These are phyloP conservation scores for Hippocampus kuda DNA, from an alignment of 2,797 vertebrate genomes.

Conservation along the genomic window DNA sequence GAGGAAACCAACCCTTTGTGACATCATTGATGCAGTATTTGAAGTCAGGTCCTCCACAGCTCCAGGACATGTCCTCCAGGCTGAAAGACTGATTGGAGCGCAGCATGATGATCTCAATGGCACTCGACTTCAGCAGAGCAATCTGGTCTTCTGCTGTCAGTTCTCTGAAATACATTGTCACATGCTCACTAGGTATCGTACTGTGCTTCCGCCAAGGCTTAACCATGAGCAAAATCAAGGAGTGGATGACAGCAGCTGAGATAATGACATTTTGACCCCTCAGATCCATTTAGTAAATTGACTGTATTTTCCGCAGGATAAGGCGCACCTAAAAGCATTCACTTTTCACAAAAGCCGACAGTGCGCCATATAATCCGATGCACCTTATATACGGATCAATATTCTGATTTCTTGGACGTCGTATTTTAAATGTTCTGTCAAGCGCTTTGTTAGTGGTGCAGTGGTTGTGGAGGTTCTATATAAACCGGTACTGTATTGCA, in stretches of 20 bases:
- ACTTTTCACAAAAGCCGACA: no score
- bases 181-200: background rate
- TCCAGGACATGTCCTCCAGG: constrained; percentile 93
- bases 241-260: background rate
- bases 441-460: no score
- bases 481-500: no score
- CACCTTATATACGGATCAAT: no score
- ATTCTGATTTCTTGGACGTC: no score
- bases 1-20: constrained; percentile 70
- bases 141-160: constrained; percentile 93
- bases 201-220: background rate
- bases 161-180: constrained; percentile 66
- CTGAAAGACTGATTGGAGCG: constrained; percentile 93
- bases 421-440: no score
- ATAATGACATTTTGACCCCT: background rate
- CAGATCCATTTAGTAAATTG: background rate
- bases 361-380: no score
- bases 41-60: constrained; percentile 82
- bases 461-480: no score
- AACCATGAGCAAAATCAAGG: background rate
- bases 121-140: constrained; percentile 88
- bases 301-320: no score
- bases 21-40: constrained; percentile 85
- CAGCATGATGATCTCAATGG: constrained; percentile 97
- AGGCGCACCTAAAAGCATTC: no score